Conservation (phyloP, 2,888 invertebrate species). For the Adineta ricciae region DNA sequence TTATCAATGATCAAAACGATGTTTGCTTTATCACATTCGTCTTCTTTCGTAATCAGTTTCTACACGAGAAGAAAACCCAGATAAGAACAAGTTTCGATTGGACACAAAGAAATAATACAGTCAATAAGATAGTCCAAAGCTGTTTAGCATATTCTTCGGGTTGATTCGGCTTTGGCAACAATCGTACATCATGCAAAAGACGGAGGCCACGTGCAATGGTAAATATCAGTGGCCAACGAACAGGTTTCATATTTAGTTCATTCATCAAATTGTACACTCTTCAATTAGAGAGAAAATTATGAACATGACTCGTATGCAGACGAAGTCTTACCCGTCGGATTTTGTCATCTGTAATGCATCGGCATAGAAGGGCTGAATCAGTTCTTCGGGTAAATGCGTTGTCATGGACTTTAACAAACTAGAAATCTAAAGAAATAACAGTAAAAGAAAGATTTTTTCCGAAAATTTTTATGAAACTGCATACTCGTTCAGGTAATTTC, state of each 20-base stretch:
- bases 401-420: not conserved
- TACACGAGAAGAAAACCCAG: not conserved
- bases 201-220: not conserved
- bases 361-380: not conserved
- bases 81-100: no score
- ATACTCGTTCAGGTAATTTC: slow-evolving; percentile 44
- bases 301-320: no score
- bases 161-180: not conserved
- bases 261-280: not conserved
- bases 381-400: not conserved
- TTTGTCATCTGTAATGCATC: not conserved
- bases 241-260: not conserved
- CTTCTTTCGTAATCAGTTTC: not conserved
- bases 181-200: not conserved
- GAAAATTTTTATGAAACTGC: no score
- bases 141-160: not conserved
- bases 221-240: not conserved
- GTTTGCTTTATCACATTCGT: not conserved
- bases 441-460: no score
- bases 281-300: no score
- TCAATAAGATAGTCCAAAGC: not conserved
- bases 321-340: not conserved
- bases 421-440: not conserved
- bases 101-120: no score
- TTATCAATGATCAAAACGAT: not conserved